phyloP scores from a whole-genome alignment of 2,113 vertebrate genomes.

The Bos taurus region ARS-UCD2.0 NC_037354.1:8087001-8087500 shows the following conservation, averaged over 20 bases:
- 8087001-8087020: neutral
- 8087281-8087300: neutral
- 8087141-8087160: neutral
- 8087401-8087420: neutral
- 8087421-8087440: neutral
- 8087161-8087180: neutral
- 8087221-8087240: neutral
- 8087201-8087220: fast-evolving
- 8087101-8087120: neutral
- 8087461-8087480: neutral
- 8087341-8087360: neutral
- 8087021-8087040: neutral
- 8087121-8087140: neutral
- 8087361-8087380: neutral
- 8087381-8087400: neutral
- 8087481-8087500: neutral
- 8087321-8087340: neutral
- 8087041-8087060: neutral
- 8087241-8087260: neutral
- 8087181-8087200: neutral
- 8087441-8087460: neutral
- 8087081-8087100: neutral
- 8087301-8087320: neutral
- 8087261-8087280: neutral
- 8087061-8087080: neutral